Evolutionary conservation across 2,113 vertebrate species (phyloP).

Genomic region (Myotis yumanensis): DNA sequence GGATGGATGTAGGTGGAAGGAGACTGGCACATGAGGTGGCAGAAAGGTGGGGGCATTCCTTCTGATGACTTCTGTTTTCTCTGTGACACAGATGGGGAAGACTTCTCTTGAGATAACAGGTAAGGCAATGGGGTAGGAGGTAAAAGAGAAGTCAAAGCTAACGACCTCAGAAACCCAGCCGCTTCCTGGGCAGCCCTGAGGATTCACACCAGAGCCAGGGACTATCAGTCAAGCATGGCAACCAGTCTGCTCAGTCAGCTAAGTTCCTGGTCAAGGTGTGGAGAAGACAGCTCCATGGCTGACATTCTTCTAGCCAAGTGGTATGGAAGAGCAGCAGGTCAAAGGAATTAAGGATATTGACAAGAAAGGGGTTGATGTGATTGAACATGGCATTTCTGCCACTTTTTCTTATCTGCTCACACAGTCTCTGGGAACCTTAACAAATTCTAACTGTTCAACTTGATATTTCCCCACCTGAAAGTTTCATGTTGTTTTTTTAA

Average conservation of each 20-base stretch:
- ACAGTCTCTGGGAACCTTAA: neutral
- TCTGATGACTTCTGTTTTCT: constrained; percentile 12
- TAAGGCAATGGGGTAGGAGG: neutral
- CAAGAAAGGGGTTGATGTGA: neutral
- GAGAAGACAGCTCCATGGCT: neutral
- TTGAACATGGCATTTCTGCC: neutral
- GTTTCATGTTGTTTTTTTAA: neutral
- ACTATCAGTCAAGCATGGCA: neutral
- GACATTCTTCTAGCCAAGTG: neutral
- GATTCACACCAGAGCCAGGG: neutral
- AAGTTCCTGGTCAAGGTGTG: neutral
- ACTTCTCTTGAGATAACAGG: neutral
- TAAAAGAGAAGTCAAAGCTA: neutral
- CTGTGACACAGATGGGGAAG: neutral
- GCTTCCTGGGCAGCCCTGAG: neutral
- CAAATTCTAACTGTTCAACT: neutral
- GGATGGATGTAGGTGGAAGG: neutral
- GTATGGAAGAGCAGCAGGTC: neutral
- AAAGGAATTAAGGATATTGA: neutral
- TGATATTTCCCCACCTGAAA: neutral
- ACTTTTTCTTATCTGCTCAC: neutral
- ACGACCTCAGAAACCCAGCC: neutral
- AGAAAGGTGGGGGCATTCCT: neutral
- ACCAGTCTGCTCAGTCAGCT: neutral
- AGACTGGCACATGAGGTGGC: neutral